These are phyloP conservation scores for Idaea biselata DNA, from an alignment of 2,888 invertebrate species.

Conservation along the genomic window DNA sequence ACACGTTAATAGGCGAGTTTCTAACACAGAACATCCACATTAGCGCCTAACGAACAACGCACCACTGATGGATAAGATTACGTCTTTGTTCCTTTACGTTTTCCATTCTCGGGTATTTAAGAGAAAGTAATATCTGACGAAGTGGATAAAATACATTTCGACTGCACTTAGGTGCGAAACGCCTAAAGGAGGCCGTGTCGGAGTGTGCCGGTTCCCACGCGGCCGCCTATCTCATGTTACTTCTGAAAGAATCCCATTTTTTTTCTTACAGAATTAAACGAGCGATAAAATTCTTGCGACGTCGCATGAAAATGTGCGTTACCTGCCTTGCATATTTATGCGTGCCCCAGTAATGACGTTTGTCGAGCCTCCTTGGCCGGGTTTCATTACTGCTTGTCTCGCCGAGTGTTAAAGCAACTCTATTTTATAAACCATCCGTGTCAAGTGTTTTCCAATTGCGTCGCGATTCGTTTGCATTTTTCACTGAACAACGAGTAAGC, in stretches of 20 bases:
- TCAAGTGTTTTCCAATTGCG: constrained; percentile 66
- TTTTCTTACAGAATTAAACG: constrained; percentile 78
- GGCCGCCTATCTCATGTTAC: constrained; percentile 70
- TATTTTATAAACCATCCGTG: constrained; percentile 68
- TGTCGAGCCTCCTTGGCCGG: constrained; percentile 64
- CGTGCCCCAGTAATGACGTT: constrained; percentile 77
- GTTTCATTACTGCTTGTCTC: constrained; percentile 70
- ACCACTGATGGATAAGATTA: constrained; percentile 72
- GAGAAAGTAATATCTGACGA: constrained; percentile 73
- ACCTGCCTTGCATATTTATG: constrained; percentile 81
- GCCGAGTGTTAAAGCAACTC: constrained; percentile 50
- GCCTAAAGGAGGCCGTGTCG: constrained; percentile 42
- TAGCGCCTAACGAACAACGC: constrained; percentile 65
- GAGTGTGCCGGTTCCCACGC: constrained; percentile 72
- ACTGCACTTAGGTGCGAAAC: constrained; percentile 71
- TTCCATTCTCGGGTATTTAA: constrained; percentile 59
- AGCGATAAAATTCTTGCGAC: constrained; percentile 80
- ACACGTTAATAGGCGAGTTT: constrained; percentile 63
- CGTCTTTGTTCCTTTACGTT: constrained; percentile 54
- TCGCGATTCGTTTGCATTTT: constrained; percentile 62
- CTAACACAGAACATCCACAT: constrained; percentile 64
- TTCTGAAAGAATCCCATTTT: constrained; percentile 71
- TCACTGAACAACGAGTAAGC: constrained; percentile 48
- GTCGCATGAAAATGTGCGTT: constrained; percentile 81
- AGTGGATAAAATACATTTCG: constrained; percentile 69